A percentile compares a stretch with the other conserved stretches of the same genome.
phyloP scores from a whole-genome alignment of 2,888 invertebrate genomes.

The Microctonus hyperodae region DNA sequence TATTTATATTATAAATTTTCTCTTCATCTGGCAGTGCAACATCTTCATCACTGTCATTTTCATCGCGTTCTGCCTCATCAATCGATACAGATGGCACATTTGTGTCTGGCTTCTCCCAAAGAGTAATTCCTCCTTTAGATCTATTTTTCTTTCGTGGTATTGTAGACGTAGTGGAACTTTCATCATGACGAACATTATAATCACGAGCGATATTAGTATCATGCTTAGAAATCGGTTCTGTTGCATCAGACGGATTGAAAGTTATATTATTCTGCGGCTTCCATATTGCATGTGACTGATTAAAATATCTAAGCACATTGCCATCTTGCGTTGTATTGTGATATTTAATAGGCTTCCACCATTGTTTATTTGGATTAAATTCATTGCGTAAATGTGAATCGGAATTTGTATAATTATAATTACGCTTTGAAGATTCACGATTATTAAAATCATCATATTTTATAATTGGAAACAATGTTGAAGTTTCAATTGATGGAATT shows the following conservation, averaged over 20 bases:
- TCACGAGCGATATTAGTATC: not conserved
- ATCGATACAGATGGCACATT: slow-evolving; percentile 42
- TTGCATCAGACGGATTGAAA: not conserved
- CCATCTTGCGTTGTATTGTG: slow-evolving; percentile 16
- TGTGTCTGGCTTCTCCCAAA: slow-evolving; percentile 20
- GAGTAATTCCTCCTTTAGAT: not conserved
- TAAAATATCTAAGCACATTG: slow-evolving; percentile 22
- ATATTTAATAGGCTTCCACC: slow-evolving; percentile 32
- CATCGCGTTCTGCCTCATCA: slow-evolving; percentile 33
- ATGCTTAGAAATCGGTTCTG: slow-evolving; percentile 16
- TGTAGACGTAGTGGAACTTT: not conserved
- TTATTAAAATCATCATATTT: slow-evolving; percentile 3
- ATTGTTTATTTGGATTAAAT: slow-evolving; percentile 18
- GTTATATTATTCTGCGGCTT: slow-evolving; percentile 6
- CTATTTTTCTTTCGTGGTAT: not conserved
- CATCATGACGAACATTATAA: slow-evolving; percentile 13
- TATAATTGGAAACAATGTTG: not conserved
- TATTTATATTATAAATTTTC: slow-evolving; percentile 12
- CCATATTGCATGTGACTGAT: slow-evolving; percentile 15
- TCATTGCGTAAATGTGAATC: slow-evolving; percentile 17
- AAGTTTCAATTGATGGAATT: not conserved
- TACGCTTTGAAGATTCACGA: slow-evolving; percentile 15
- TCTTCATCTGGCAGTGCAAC: not conserved
- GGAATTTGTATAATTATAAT: slow-evolving; percentile 16
- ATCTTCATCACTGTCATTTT: slow-evolving; percentile 6